These are phyloP conservation scores for Machimus atricapillus DNA, from an alignment of 2,888 invertebrate species.

Conservation along the genomic window DNA sequence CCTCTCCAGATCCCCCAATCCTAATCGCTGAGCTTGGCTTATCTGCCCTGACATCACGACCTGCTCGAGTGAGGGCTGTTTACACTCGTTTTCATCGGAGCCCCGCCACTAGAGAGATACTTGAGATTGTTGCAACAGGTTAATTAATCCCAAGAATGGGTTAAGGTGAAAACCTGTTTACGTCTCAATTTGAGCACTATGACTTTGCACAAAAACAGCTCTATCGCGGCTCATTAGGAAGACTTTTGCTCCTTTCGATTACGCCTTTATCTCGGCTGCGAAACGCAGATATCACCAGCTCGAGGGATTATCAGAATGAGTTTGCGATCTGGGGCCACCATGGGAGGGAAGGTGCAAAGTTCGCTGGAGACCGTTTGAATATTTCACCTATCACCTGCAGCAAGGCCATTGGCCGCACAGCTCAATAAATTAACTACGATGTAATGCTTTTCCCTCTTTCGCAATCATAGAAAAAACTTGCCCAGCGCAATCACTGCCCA, in stretches of 20 bases:
- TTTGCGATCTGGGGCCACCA: background rate
- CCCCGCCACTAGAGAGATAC: background rate
- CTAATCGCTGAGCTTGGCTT: background rate
- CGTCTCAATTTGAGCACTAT: background rate
- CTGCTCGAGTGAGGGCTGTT: background rate
- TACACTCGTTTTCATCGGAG: background rate
- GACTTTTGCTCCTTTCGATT: background rate
- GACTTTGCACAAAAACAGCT: background rate
- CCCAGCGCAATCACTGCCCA: background rate
- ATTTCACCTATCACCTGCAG: background rate
- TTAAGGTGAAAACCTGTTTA: background rate
- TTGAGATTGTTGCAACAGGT: background rate
- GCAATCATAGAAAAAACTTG: background rate
- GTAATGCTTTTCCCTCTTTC: background rate
- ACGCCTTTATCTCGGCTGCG: background rate
- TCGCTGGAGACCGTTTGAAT: background rate
- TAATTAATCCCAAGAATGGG: background rate
- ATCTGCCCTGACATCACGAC: background rate
- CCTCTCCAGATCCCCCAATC: background rate
- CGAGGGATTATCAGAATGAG: background rate
- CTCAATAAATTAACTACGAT: background rate
- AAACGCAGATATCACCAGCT: background rate
- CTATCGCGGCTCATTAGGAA: background rate
- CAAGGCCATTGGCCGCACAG: background rate
- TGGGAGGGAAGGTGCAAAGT: background rate